These are phyloP conservation scores for Conus canariensis DNA, from an alignment of 2,888 invertebrate species.

Conservation along the genomic window DNA sequence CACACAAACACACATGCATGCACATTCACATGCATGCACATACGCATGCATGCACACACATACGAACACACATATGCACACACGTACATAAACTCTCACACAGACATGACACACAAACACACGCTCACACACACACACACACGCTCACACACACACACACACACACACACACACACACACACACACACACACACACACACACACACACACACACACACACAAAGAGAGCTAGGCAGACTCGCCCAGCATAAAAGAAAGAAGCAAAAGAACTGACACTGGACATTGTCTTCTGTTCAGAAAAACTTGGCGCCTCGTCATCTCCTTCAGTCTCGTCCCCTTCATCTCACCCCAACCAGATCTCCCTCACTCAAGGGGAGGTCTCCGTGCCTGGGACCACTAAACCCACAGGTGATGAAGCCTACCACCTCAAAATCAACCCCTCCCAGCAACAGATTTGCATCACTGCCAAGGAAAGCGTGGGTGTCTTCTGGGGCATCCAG, in stretches of 20 bases:
- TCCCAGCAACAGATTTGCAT: conserved; percentile 49
- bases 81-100: too few species aligned
- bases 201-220: background rate
- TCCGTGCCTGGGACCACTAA: conserved; percentile 17
- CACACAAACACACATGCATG: too few species aligned
- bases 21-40: too few species aligned
- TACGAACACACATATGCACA: too few species aligned
- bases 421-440: conserved; percentile 54
- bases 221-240: background rate
- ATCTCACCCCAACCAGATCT: conserved; percentile 8
- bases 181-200: background rate
- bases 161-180: too few species aligned
- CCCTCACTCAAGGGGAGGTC: conserved; percentile 35
- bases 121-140: too few species aligned
- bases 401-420: conserved; percentile 51
- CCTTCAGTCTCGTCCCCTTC: background rate
- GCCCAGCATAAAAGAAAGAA: background rate
- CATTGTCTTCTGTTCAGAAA: conserved; percentile 24
- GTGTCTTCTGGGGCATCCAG: conserved; percentile 57
- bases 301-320: background rate
- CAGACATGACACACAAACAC: too few species aligned
- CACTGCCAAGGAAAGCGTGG: conserved; percentile 37
- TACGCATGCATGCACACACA: too few species aligned
- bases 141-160: too few species aligned
- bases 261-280: too few species aligned